phyloP scores from a whole-genome alignment of 2,888 invertebrate species.

The Brachynemurus nebulosus region DNA sequence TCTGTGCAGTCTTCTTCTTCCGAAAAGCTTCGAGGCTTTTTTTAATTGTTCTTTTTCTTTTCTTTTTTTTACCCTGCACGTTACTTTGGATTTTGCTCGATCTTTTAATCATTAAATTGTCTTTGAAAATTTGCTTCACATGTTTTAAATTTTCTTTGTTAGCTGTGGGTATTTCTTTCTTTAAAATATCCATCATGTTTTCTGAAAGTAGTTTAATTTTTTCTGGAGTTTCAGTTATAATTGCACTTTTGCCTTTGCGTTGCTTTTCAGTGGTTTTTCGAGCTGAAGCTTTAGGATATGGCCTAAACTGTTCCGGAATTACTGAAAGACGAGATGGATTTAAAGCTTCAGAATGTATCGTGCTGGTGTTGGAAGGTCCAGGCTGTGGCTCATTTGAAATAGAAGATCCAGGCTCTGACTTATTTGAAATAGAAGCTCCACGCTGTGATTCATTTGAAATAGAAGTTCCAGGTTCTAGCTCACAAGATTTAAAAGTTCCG shows the following conservation, averaged over 20 bases:
- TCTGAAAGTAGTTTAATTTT: conserved; percentile 11
- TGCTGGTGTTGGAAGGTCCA: conserved; percentile 5
- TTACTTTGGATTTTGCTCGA: no score
- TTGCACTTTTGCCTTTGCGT: conserved; percentile 6
- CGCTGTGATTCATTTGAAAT: conserved; percentile 1
- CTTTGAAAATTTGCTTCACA: no score
- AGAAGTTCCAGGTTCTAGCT: neutral
- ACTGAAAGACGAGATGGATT: no score
- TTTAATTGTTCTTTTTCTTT: conserved; percentile 7
- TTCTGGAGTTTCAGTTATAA: conserved; percentile 13
- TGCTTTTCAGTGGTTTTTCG: conserved; percentile 9
- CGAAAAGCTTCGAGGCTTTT: conserved; percentile 7
- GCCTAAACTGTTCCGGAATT: conserved; percentile 11
- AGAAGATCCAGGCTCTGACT: conserved; percentile 9
- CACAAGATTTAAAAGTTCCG: neutral
- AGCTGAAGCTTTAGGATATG: conserved; percentile 11
- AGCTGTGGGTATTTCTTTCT: no score
- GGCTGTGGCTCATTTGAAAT: conserved; percentile 10
- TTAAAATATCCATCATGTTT: no score
- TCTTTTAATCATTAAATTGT: no score
- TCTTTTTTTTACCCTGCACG: conserved; percentile 10
- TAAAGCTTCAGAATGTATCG: conserved; percentile 1
- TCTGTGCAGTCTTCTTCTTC: no score
- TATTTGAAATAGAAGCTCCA: conserved; percentile 4
- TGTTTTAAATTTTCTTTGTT: no score